Evolutionary conservation across 1,140 invertebrate genomes (phyloP).

Genomic region (Leptinotarsa defecta): DNA sequence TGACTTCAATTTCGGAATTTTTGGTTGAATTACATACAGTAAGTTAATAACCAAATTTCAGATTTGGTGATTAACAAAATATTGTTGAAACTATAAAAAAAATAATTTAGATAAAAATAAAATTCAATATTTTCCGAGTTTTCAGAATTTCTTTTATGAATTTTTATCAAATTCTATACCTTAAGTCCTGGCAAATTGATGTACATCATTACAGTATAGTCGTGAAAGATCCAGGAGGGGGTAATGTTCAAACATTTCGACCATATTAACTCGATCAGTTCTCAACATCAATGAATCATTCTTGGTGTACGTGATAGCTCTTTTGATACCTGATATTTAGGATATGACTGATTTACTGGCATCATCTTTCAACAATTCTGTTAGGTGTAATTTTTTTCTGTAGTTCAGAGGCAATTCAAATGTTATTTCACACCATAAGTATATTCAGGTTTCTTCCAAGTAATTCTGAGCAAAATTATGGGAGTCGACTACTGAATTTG

Average conservation of each 20-base stretch:
- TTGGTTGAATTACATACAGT: no score
- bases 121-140: no score
- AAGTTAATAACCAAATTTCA: no score
- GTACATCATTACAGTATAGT: slow-evolving; percentile 94
- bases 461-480: slow-evolving; percentile 67
- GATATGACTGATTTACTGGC: slow-evolving; percentile 77
- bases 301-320: slow-evolving; percentile 75
- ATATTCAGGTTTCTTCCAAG: slow-evolving; percentile 71
- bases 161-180: slow-evolving; percentile 77
- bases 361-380: slow-evolving; percentile 75
- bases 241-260: slow-evolving; percentile 49
- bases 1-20: no score
- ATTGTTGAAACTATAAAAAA: no score
- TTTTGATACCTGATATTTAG: slow-evolving; percentile 79
- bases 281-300: slow-evolving; percentile 70
- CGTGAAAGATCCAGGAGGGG: slow-evolving; percentile 64
- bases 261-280: slow-evolving; percentile 93
- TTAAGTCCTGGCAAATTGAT: slow-evolving; percentile 85
- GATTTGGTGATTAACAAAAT: no score
- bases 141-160: no score
- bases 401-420: slow-evolving; percentile 71
- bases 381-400: slow-evolving; percentile 73
- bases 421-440: slow-evolving; percentile 77
- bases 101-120: no score
- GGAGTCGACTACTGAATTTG: slow-evolving; percentile 58